These are phyloP conservation scores for Macrophya alboannulata DNA, from an alignment of 2,888 invertebrate species.

Conservation along the genomic window DNA sequence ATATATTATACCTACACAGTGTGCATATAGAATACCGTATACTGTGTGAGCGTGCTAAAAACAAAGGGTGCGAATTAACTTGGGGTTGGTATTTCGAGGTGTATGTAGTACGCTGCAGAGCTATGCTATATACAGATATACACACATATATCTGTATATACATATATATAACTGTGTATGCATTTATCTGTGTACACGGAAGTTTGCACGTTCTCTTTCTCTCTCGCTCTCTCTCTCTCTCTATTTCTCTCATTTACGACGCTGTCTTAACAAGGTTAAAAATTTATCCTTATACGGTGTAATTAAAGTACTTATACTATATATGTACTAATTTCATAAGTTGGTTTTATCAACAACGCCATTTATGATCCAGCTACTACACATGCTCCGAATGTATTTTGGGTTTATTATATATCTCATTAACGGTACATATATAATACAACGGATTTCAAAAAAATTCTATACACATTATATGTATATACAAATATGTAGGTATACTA, in stretches of 20 bases:
- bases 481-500: neutral
- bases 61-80: conserved; percentile 51
- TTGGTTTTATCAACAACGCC: neutral
- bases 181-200: conserved; percentile 1
- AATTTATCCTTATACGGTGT: conserved; percentile 30
- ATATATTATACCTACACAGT: neutral
- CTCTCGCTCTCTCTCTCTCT: neutral
- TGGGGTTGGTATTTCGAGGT: conserved; percentile 21
- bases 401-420: neutral
- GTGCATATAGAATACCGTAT: conserved; percentile 24
- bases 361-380: conserved; percentile 6
- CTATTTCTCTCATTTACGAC: conserved; percentile 29
- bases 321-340: conserved; percentile 29
- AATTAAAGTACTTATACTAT: conserved; percentile 22
- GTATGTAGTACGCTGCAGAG: neutral
- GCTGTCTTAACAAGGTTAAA: conserved; percentile 50
- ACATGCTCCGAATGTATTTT: neutral
- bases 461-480: neutral
- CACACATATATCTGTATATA: neutral
- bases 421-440: neutral
- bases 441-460: neutral
- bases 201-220: neutral
- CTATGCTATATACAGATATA: neutral
- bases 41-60: conserved; percentile 16
- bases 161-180: neutral